A percentile compares a stretch with the other conserved stretches of the same genome.
phyloP scores from a whole-genome alignment of 2,888 invertebrate genomes.

The Argyresthia albistria region DNA sequence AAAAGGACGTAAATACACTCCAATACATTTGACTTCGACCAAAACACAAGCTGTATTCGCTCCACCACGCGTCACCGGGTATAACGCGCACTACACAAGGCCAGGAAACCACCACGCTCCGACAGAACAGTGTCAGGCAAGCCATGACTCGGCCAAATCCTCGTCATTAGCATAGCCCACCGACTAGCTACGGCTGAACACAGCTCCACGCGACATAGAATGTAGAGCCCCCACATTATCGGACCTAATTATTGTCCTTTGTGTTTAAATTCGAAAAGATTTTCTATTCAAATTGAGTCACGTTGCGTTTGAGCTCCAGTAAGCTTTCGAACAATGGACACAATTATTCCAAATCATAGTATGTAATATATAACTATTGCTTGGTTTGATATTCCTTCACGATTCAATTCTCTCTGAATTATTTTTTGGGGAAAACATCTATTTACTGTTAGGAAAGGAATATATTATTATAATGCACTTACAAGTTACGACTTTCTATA shows the following conservation, averaged over 20 bases:
- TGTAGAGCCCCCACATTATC: conserved; percentile 37
- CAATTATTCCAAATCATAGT: too few species aligned
- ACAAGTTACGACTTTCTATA: conserved; percentile 37
- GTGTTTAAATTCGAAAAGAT: conserved; percentile 49
- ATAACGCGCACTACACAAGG: conserved; percentile 31
- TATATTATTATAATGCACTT: conserved; percentile 25
- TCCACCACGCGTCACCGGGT: conserved; percentile 40
- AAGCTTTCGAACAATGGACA: conserved; percentile 9
- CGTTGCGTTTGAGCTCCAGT: conserved; percentile 33
- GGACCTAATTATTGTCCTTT: conserved; percentile 66
- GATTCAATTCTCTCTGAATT: not conserved
- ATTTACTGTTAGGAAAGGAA: conserved; percentile 5
- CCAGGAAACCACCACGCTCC: conserved; percentile 28
- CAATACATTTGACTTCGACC: conserved; percentile 11
- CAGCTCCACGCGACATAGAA: too few species aligned
- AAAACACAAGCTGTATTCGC: conserved; percentile 29
- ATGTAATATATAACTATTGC: too few species aligned
- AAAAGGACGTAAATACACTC: too few species aligned
- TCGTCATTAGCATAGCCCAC: conserved; percentile 59
- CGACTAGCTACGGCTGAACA: conserved; percentile 8
- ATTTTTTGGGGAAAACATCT: not conserved
- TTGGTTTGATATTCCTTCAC: not conserved
- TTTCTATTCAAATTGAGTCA: conserved; percentile 53
- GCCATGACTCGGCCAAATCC: conserved; percentile 58
- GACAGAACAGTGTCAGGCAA: conserved; percentile 27